Percentiles rank a stretch among this genome's conserved stretches.
phyloP scores from a whole-genome alignment of 2,888 invertebrate species.

The Drosophila buzzatii region DNA sequence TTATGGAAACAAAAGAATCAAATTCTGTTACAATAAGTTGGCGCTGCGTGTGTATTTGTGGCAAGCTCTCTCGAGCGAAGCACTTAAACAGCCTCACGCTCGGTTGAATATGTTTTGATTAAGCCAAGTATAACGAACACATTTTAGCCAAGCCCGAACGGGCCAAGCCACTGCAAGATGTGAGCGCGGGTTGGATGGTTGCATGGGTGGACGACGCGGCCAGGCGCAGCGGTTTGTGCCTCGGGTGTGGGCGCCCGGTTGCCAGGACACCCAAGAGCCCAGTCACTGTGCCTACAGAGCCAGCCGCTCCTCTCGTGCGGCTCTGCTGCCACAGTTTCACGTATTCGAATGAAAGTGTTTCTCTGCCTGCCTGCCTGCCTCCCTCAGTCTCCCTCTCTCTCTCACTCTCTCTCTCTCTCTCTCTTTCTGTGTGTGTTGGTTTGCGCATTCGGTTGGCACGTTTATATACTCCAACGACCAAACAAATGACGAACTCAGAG shows the following conservation, averaged over 20 bases:
- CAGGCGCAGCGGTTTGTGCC: background rate
- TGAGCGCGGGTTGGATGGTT: fast-evolving
- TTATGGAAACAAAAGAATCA: constrained; percentile 69
- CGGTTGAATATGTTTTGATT: constrained; percentile 79
- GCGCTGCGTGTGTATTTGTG: constrained; percentile 65
- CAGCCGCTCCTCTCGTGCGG: background rate
- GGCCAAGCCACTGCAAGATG: constrained; percentile 3
- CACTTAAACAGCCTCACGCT: constrained; percentile 78
- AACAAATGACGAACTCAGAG: constrained; percentile 55
- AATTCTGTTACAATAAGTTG: constrained; percentile 77
- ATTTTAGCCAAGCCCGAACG: constrained; percentile 39
- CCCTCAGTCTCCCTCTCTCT: too few relatives aligned
- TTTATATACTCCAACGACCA: constrained; percentile 71
- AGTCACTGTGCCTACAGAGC: constrained; percentile 27
- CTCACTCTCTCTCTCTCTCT: too few relatives aligned
- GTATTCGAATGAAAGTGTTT: constrained; percentile 42
- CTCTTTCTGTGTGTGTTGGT: constrained; percentile 29
- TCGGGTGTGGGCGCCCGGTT: background rate
- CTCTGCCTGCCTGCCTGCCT: too few relatives aligned
- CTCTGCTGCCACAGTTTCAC: background rate
- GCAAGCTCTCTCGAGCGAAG: constrained; percentile 75
- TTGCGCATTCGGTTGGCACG: constrained; percentile 56
- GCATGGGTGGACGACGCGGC: background rate
- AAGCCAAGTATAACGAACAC: constrained; percentile 79
- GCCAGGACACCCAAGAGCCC: constrained; percentile 21